These are phyloP conservation scores for Noctilio leporinus DNA, from an alignment of 2,113 vertebrate genomes.

Conservation along the genomic window DNA sequence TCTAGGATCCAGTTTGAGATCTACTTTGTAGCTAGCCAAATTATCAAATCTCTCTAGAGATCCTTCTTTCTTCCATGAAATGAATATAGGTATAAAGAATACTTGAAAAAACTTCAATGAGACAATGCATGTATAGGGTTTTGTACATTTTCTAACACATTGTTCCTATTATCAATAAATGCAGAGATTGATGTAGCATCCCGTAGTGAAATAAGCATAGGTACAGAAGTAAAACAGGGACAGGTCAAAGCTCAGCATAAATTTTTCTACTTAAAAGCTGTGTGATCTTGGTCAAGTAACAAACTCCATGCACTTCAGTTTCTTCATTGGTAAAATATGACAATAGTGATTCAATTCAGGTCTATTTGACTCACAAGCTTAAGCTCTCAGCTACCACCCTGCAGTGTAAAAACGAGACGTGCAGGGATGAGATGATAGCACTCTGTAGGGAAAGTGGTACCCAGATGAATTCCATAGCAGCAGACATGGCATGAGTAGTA, in stretches of 20 bases:
- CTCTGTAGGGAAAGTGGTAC: not conserved
- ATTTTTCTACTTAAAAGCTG: not conserved
- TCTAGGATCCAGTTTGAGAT: not conserved
- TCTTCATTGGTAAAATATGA: not conserved
- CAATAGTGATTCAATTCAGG: not conserved
- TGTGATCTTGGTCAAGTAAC: not conserved
- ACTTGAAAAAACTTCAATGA: not conserved
- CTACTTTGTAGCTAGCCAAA: not conserved
- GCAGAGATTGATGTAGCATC: not conserved
- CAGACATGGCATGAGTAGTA: not conserved
- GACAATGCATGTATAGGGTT: not conserved
- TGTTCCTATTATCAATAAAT: not conserved
- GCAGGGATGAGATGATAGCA: not conserved
- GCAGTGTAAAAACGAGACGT: not conserved
- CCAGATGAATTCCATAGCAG: not conserved
- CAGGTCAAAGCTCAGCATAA: not conserved
- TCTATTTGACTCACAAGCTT: not conserved
- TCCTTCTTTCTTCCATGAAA: not conserved
- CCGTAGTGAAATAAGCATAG: not conserved
- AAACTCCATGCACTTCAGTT: not conserved
- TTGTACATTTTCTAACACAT: not conserved
- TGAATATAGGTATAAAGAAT: not conserved
- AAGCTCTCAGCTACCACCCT: not conserved
- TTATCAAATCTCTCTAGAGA: not conserved
- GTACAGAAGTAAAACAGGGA: not conserved